These are phyloP conservation scores for Chloropsis hardwickii DNA, from an alignment of 2,113 vertebrate genomes.

Conservation along the genomic window DNA sequence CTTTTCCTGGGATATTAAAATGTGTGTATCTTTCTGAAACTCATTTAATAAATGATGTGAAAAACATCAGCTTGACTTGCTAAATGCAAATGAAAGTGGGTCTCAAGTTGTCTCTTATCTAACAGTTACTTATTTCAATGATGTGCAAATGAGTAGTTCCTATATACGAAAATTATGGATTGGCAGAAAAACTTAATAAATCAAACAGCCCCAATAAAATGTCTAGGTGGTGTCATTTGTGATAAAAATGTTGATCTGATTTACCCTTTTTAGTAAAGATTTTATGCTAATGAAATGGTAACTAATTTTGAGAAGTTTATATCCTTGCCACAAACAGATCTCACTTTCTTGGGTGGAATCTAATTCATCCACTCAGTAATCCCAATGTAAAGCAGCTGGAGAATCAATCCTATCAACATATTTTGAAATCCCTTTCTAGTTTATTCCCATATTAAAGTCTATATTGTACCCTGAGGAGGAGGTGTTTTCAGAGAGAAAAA, in stretches of 20 bases:
- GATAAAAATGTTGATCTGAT: background rate
- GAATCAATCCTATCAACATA: background rate
- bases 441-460: background rate
- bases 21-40: background rate
- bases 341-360: background rate
- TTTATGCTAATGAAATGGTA: background rate
- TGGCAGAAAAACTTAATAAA: conserved; percentile 30
- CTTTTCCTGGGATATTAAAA: conserved; percentile 11
- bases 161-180: conserved; percentile 9
- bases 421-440: background rate
- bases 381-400: background rate
- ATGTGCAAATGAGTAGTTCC: conserved; percentile 18
- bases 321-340: background rate
- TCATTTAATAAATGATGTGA: conserved; percentile 25
- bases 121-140: conserved; percentile 33
- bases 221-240: background rate
- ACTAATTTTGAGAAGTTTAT: background rate
- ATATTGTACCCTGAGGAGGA: background rate
- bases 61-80: conserved; percentile 26
- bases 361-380: background rate
- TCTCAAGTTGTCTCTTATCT: conserved; percentile 52
- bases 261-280: background rate
- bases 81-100: conserved; percentile 44
- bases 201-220: background rate
- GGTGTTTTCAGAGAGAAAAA: background rate